A percentile compares a stretch with the other conserved stretches of the same genome.
phyloP scores from a whole-genome alignment of 2,888 invertebrate genomes.

The Fragum whitleyi region DNA sequence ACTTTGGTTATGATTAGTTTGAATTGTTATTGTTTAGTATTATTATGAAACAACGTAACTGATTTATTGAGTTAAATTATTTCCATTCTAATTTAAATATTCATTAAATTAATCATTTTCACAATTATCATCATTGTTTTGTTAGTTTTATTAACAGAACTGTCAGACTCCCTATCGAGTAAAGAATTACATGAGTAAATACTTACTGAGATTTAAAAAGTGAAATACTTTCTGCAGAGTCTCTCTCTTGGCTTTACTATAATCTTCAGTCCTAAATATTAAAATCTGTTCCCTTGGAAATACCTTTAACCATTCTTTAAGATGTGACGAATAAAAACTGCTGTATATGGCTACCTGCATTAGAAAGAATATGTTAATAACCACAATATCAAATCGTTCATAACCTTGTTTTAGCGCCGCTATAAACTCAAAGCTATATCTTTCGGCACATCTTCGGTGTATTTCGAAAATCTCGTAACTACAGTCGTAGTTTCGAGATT shows the following conservation, averaged over 20 bases:
- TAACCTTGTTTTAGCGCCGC: not conserved
- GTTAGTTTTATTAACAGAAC: not conserved
- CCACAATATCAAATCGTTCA: not conserved
- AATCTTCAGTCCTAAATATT: slow-evolving; percentile 58
- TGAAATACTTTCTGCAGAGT: slow-evolving; percentile 27
- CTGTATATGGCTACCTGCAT: slow-evolving; percentile 51
- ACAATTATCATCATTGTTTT: not conserved
- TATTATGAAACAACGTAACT: no score
- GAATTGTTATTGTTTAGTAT: no score
- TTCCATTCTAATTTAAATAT: not conserved
- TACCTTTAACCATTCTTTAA: slow-evolving; percentile 58
- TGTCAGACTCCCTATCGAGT: not conserved
- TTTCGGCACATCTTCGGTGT: not conserved
- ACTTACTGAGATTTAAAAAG: slow-evolving; percentile 37
- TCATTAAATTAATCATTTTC: not conserved
- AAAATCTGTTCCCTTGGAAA: slow-evolving; percentile 58
- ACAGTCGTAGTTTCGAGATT: no score
- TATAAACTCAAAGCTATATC: not conserved
- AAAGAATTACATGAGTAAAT: not conserved
- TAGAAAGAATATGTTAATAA: not conserved
- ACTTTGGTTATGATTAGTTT: no score
- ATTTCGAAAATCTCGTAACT: not conserved
- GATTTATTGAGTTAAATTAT: not conserved
- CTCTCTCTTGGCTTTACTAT: slow-evolving; percentile 30
- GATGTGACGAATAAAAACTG: slow-evolving; percentile 55